Evolutionary conservation across 53 echinoderm and acorn worm species (phyloP).

Genomic region (Patiria pectinifera): DNA sequence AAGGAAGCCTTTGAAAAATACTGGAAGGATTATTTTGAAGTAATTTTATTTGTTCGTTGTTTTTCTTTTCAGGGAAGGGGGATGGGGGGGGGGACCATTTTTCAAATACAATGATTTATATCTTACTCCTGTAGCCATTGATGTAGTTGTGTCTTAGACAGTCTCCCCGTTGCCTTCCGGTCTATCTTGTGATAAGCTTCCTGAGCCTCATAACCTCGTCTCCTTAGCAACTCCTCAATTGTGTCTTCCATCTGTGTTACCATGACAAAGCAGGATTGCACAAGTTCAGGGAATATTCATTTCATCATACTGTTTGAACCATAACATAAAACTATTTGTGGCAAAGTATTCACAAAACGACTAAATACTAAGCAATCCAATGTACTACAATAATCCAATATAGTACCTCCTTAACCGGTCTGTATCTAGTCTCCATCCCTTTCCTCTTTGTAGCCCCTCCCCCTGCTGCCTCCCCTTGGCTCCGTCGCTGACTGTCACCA

Average conservation of each 20-base stretch:
- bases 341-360: too few species aligned
- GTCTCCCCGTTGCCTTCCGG: conserved; percentile 79
- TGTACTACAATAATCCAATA: too few species aligned
- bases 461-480: conserved; percentile 34
- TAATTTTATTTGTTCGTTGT: too few species aligned
- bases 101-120: background rate
- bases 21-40: background rate
- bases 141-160: conserved; percentile 93
- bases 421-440: conserved; percentile 83
- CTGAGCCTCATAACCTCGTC: conserved; percentile 77
- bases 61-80: too few species aligned
- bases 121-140: conserved; percentile 96
- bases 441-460: conserved; percentile 32
- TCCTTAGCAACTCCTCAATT: conserved; percentile 74
- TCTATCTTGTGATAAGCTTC: conserved; percentile 89
- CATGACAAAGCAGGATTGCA: too few species aligned
- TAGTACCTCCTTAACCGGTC: conserved; percentile 83
- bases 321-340: too few species aligned
- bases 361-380: too few species aligned
- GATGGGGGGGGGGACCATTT: too few species aligned
- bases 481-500: background rate
- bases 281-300: too few species aligned
- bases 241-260: conserved; percentile 69
- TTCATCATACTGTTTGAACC: too few species aligned
- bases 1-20: background rate